Conservation (phyloP, 2,888 invertebrate genomes). For the Nycteola revayana region DNA sequence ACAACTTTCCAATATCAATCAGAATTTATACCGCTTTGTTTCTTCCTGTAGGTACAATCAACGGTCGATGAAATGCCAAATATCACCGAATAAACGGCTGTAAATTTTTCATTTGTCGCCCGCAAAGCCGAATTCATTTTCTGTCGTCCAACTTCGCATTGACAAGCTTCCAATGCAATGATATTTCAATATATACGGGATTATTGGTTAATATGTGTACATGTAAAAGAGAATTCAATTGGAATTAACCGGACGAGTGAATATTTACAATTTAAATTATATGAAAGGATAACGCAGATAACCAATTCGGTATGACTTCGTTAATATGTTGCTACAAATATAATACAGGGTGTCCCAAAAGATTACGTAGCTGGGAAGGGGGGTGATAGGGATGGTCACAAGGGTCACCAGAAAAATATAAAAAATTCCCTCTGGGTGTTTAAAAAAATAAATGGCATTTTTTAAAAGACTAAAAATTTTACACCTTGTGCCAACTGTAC, state of each 20-base stretch:
- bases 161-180: conserved; percentile 32
- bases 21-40: conserved; percentile 15
- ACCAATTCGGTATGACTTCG: no score
- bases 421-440: no score
- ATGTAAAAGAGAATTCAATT: conserved; percentile 3
- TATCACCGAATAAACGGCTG: conserved; percentile 32
- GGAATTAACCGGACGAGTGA: conserved; percentile 16
- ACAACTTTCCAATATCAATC: conserved; percentile 1
- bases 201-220: conserved; percentile 20
- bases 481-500: no score
- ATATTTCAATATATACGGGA: conserved; percentile 23
- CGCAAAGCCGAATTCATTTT: conserved; percentile 40
- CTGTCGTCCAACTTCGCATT: conserved; percentile 27
- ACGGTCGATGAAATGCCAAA: conserved; percentile 24
- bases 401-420: no score
- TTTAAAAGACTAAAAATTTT: no score
- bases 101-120: conserved; percentile 42
- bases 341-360: no score
- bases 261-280: no score
- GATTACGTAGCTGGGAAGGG: no score
- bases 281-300: no score
- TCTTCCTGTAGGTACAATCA: conserved; percentile 18
- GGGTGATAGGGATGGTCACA: no score
- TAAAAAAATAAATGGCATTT: no score
- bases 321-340: no score